Conservation (phyloP, 2,797 vertebrate genomes). For the Thalassophryne amazonica region DNA sequence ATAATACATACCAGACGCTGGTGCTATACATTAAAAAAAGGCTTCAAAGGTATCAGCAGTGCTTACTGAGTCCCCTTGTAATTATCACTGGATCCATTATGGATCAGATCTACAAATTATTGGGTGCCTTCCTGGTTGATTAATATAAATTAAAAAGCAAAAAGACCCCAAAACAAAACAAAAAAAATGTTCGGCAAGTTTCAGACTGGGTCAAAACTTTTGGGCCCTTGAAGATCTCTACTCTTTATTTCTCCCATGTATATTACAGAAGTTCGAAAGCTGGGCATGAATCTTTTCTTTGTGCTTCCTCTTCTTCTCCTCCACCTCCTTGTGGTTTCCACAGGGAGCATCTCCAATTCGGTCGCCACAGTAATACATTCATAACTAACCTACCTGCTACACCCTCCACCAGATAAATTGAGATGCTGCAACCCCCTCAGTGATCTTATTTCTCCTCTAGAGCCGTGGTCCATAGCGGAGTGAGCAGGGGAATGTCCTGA, state of each 20-base stretch:
- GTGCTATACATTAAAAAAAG: too few species aligned
- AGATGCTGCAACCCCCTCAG: conserved; percentile 53
- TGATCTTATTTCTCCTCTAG: conserved; percentile 56
- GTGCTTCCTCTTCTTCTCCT: background rate
- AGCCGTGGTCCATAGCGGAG: conserved; percentile 41
- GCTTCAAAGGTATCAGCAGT: too few species aligned
- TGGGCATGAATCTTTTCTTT: conserved; percentile 17
- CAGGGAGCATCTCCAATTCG: conserved; percentile 45
- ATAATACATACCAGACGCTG: too few species aligned
- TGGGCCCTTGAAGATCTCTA: too few species aligned
- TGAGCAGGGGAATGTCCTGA: conserved; percentile 44
- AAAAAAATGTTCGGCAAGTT: too few species aligned
- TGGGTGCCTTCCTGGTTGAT: too few species aligned
- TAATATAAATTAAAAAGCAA: too few species aligned
- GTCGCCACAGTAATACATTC: conserved; percentile 59
- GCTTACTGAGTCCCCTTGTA: too few species aligned
- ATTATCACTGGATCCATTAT: too few species aligned
- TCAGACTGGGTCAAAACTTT: too few species aligned
- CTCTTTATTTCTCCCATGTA: background rate
- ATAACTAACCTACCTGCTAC: conserved; percentile 43
- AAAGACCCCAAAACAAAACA: too few species aligned
- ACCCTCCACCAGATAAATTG: conserved; percentile 57
- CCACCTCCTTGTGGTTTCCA: conserved; percentile 8
- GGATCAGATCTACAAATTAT: too few species aligned
- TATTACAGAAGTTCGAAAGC: conserved; percentile 1